Percentiles rank a stretch among this genome's conserved stretches.
Evolutionary conservation across 2,113 vertebrate species (phyloP).

Genomic region (Albula goreensis): DNA sequence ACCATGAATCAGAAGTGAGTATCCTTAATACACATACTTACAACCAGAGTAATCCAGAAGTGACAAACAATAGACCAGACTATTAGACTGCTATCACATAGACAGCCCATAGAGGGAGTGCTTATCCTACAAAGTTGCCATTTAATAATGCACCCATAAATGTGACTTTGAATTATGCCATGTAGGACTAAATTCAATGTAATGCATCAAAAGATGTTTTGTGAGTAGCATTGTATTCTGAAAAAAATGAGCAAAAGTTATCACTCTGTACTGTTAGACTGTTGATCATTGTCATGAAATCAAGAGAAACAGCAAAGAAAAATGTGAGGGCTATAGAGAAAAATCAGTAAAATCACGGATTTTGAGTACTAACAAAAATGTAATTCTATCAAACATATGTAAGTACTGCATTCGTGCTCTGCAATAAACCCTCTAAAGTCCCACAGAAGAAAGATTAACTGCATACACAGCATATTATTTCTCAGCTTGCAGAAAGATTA

Average conservation of each 20-base stretch:
- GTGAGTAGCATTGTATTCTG: background rate
- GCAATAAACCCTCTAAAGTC: no score
- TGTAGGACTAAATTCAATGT: background rate
- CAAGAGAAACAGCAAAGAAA: background rate
- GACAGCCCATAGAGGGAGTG: conserved; percentile 53
- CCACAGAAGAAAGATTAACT: no score
- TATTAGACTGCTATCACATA: background rate
- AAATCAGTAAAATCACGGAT: no score
- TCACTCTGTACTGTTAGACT: no score
- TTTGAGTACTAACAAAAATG: no score
- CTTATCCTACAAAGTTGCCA: background rate
- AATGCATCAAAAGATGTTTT: background rate
- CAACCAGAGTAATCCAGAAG: background rate
- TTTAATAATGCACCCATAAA: background rate
- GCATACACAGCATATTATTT: background rate
- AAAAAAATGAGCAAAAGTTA: background rate
- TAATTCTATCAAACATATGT: no score
- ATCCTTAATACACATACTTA: background rate
- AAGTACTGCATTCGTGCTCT: no score
- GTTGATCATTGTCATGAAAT: no score
- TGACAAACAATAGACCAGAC: background rate
- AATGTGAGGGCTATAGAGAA: no score
- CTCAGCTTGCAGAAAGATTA: background rate
- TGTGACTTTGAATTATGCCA: background rate
- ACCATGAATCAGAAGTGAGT: background rate